Evolutionary conservation across 1,140 invertebrate genomes (phyloP).

Genomic region (Drosophila teissieri): DNA sequence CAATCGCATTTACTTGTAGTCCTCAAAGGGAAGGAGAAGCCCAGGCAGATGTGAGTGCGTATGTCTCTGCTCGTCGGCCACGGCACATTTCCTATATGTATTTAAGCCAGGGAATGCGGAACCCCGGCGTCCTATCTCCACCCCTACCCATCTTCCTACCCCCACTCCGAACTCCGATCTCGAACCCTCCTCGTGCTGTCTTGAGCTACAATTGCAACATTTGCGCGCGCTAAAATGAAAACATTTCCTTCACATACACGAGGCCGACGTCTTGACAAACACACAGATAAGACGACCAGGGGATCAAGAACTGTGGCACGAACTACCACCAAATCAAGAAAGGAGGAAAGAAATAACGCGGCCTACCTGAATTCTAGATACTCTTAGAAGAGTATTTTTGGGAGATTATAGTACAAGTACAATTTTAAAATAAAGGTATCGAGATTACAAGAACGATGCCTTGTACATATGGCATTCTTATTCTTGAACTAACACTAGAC

Average conservation of each 20-base stretch:
- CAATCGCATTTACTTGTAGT: constrained; percentile 22
- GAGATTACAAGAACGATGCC: not conserved
- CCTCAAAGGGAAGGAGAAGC: constrained; percentile 1
- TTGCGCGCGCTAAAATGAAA: constrained; percentile 75
- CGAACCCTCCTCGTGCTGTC: constrained; percentile 49
- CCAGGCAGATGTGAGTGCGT: constrained; percentile 49
- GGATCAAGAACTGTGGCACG: constrained; percentile 60
- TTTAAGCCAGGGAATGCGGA: constrained; percentile 57
- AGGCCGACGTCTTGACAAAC: constrained; percentile 44
- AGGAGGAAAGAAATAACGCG: not conserved
- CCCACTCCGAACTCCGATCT: not conserved
- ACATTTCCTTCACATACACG: constrained; percentile 48
- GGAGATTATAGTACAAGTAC: not conserved
- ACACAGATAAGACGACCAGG: constrained; percentile 41
- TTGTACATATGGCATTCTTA: no score
- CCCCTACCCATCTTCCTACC: not conserved
- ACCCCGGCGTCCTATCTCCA: constrained; percentile 19
- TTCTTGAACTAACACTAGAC: no score
- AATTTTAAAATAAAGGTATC: no score
- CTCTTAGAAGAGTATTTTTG: not conserved
- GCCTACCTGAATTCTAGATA: not conserved
- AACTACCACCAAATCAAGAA: constrained; percentile 67
- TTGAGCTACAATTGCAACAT: constrained; percentile 74
- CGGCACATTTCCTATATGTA: constrained; percentile 40
- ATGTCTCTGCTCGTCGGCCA: constrained; percentile 24